Evolutionary conservation across 2,113 vertebrate species (phyloP).

Genomic region (Thomomys bottae): DNA sequence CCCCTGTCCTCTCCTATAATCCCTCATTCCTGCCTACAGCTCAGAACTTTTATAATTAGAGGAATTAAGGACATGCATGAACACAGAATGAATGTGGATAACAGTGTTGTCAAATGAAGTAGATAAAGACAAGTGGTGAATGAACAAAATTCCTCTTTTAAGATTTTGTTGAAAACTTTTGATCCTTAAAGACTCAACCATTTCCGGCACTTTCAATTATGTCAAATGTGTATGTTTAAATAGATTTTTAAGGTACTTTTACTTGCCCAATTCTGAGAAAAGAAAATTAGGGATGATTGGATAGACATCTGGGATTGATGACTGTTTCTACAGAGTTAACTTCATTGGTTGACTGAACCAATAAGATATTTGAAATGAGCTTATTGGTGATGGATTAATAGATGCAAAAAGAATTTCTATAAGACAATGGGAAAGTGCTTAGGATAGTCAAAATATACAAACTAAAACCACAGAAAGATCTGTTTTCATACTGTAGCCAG

Average conservation of each 20-base stretch:
- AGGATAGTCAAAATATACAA: neutral
- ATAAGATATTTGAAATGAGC: neutral
- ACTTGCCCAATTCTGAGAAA: constrained; percentile 44
- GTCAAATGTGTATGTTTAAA: neutral
- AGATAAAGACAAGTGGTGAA: constrained; percentile 9
- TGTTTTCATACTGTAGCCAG: neutral
- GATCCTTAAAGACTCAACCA: constrained; percentile 49
- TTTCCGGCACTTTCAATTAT: constrained; percentile 40
- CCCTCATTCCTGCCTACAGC: constrained; percentile 49
- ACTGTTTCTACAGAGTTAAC: constrained; percentile 19
- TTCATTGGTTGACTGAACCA: neutral
- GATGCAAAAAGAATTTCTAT: constrained; percentile 13
- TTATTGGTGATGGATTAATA: constrained; percentile 30
- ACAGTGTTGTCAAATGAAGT: constrained; percentile 36
- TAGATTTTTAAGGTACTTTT: neutral
- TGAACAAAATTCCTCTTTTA: constrained; percentile 47
- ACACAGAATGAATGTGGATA: constrained; percentile 51
- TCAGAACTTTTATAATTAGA: constrained; percentile 63
- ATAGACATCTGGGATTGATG: neutral
- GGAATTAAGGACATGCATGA: constrained; percentile 36
- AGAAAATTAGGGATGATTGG: constrained; percentile 41
- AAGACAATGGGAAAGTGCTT: constrained; percentile 6
- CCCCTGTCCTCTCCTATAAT: neutral
- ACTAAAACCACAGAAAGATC: neutral
- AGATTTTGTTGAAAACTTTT: constrained; percentile 68